Conservation (phyloP, 2,113 vertebrate species). For the Megaceryle torquata region DNA sequence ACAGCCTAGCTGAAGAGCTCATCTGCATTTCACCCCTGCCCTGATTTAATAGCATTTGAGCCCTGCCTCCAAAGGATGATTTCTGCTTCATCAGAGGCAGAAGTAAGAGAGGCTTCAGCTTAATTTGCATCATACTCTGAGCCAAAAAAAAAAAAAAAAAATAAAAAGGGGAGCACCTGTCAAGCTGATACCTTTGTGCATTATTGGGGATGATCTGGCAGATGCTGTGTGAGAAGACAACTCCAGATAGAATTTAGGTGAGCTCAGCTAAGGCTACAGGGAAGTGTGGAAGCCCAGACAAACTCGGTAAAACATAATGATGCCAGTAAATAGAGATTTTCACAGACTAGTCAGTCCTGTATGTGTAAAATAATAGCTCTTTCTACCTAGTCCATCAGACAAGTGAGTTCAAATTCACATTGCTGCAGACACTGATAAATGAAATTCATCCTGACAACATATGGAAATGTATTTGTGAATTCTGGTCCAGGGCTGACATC, state of each 20-base stretch:
- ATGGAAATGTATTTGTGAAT: conserved; percentile 31
- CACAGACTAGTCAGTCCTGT: neutral
- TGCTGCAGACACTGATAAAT: conserved; percentile 28
- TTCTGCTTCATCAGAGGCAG: neutral
- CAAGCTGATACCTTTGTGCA: neutral
- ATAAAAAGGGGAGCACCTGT: neutral
- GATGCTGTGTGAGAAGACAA: neutral
- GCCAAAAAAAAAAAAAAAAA: neutral
- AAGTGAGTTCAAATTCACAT: conserved; percentile 16
- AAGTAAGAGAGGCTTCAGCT: neutral
- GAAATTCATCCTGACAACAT: conserved; percentile 11
- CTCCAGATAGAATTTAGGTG: neutral
- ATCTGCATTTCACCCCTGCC: neutral
- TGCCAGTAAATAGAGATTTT: neutral
- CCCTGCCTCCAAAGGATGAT: neutral
- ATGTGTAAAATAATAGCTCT: conserved; percentile 21
- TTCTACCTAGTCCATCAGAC: neutral
- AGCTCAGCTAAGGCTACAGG: neutral
- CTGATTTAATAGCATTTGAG: neutral
- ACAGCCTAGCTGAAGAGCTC: neutral
- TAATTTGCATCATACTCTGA: neutral
- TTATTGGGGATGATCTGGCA: neutral
- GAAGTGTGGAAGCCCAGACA: neutral
- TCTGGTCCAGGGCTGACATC: neutral
- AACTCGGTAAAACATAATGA: neutral